Conservation (phyloP, 2,888 invertebrate species). For the Platynereis dumerilii region DNA sequence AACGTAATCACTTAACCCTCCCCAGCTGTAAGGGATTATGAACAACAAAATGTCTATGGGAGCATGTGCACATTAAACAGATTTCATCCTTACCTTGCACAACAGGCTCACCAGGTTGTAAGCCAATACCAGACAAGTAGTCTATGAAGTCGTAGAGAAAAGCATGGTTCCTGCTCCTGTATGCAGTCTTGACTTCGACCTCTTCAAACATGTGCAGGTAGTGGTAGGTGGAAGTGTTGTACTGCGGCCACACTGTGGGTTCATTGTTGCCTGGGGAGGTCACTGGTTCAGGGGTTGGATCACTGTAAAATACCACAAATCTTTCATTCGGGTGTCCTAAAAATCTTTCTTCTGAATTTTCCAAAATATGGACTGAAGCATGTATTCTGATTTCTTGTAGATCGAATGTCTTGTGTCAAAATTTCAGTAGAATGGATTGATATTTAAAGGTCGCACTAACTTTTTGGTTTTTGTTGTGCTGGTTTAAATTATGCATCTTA, state of each 20-base stretch:
- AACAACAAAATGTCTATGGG: too few species aligned
- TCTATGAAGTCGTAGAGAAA: slow-evolving; percentile 13
- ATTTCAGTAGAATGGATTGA: too few species aligned
- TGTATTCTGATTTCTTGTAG: not conserved
- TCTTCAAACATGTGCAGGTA: slow-evolving; percentile 13
- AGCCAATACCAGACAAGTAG: slow-evolving; percentile 1
- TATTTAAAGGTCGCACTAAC: too few species aligned
- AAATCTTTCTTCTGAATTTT: not conserved
- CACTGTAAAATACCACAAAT: slow-evolving; percentile 8
- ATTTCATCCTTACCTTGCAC: not conserved
- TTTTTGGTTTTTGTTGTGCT: too few species aligned
- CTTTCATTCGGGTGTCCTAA: not conserved
- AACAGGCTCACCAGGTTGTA: not conserved
- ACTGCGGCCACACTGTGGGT: slow-evolving; percentile 24
- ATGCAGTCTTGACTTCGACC: not conserved
- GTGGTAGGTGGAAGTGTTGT: slow-evolving; percentile 9
- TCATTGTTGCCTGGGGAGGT: slow-evolving; percentile 19
- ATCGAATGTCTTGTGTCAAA: not conserved
- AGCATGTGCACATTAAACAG: too few species aligned
- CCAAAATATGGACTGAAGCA: not conserved
- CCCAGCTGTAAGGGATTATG: too few species aligned
- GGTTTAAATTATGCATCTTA: too few species aligned
- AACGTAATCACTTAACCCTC: too few species aligned
- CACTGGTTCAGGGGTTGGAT: slow-evolving; percentile 30
- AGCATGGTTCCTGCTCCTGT: slow-evolving; percentile 16